Evolutionary conservation across 2,113 vertebrate species (phyloP).

Genomic region (Psammodynastes pulverulentus): DNA sequence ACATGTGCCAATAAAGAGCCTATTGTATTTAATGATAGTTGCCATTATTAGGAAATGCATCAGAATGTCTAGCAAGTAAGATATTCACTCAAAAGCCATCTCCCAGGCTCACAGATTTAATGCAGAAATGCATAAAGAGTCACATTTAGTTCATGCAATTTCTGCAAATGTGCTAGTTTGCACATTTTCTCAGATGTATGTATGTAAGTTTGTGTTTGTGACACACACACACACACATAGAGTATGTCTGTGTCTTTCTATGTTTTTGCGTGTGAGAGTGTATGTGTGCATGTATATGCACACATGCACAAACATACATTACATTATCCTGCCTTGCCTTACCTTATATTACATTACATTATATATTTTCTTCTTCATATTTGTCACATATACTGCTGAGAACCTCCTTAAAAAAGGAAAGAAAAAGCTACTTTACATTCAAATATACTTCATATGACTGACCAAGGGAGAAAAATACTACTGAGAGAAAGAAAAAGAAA

Average conservation of each 20-base stretch:
- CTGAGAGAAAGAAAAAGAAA: conserved; percentile 36
- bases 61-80: neutral
- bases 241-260: neutral
- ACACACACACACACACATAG: neutral
- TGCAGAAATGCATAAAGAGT: neutral
- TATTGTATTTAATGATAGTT: neutral
- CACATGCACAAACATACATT: no score
- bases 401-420: conserved; percentile 25
- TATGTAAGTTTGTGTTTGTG: neutral
- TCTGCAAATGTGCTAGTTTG: neutral
- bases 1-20: neutral
- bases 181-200: neutral
- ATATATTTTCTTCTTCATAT: conserved; percentile 37
- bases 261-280: no score
- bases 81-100: neutral
- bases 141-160: neutral
- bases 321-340: no score
- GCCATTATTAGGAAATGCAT: neutral
- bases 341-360: no score
- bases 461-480: conserved; percentile 19
- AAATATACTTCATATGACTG: conserved; percentile 49
- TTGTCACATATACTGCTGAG: conserved; percentile 42
- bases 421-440: conserved; percentile 47
- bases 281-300: no score
- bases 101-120: neutral